Base-by-base conservation (phyloP, 2,113 vertebrate species). In the Colius striatus region DNA sequence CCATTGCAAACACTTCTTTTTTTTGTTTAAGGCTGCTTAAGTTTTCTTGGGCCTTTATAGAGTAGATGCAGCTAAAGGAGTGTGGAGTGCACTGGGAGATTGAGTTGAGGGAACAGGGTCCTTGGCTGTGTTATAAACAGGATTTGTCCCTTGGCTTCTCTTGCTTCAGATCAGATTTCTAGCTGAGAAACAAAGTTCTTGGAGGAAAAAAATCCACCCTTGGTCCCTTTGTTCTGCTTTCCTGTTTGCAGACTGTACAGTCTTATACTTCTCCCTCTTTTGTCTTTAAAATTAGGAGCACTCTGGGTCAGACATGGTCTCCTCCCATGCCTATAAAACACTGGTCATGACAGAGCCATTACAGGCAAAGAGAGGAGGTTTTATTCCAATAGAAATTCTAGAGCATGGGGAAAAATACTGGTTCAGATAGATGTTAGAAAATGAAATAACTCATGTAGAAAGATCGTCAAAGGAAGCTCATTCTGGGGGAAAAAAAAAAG, bases 1-100 rank as follows among this genome's bases (percentile, higher is more conserved):
- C 86, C 79, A 93, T 88, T 95, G 95, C 96, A 97, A 96, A 93
- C 36, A 57, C 38, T 76, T 43, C 63, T 93, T 47, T 45, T 62
- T 63, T 55, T 51, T 47, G 78, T 36, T 67, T 6, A 47, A 55
- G 70, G 29, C 73, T 89, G 47, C 41, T 85, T 57, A 89, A 92
- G 54, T 95, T 94, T 96, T 93, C 81, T 96, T 92, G 90, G 93
- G 70, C 60, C 84, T 81, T 92, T 82, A 54, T 60, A 25, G 80
- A 84, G 81, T 36, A 97, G 96, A 83, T 21, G 34, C 82, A 94
- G 60, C 80, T 95, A 41, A 65, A 73, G 84, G 89, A 73, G 67
- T 34, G 63, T 65, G 85, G 67, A 51, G 79, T 57, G 86, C 0
- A 0, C 34, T 1, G 3, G 47, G 84, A 91, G 83, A 88, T 60